Percentiles rank a stretch among this genome's conserved stretches.
These are phyloP conservation scores for Aphis craccivora DNA, from an alignment of 1,140 invertebrate species.

Conservation along the genomic window DNA sequence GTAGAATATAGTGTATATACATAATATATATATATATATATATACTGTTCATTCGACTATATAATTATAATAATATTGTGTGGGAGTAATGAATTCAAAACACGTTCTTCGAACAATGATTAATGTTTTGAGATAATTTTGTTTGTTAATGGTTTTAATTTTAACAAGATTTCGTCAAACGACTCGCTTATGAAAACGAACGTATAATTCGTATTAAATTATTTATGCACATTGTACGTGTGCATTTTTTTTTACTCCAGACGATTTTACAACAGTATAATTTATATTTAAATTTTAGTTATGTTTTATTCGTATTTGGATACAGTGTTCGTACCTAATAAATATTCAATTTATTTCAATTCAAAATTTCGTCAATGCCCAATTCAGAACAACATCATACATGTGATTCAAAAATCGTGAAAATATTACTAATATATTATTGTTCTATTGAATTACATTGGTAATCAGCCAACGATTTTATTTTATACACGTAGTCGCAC, in stretches of 20 bases:
- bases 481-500: neutral
- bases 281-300: neutral
- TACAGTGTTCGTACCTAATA: neutral
- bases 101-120: neutral
- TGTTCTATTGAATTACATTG: neutral
- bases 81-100: constrained; percentile 25
- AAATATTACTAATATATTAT: neutral
- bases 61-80: neutral
- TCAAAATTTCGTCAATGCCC: neutral
- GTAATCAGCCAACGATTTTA: neutral
- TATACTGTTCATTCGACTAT: no score
- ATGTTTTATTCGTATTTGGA: neutral
- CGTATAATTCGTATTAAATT: neutral
- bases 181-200: neutral
- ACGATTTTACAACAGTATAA: neutral
- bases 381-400: neutral
- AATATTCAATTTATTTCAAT: neutral
- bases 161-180: neutral
- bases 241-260: neutral
- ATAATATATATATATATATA: no score
- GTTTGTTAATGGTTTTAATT: constrained; percentile 18
- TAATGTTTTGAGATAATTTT: constrained; percentile 1
- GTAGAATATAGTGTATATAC: neutral
- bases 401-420: neutral
- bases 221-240: neutral